phyloP scores from a whole-genome alignment of 2,888 invertebrate genomes.

The Dioctria linearis region DNA sequence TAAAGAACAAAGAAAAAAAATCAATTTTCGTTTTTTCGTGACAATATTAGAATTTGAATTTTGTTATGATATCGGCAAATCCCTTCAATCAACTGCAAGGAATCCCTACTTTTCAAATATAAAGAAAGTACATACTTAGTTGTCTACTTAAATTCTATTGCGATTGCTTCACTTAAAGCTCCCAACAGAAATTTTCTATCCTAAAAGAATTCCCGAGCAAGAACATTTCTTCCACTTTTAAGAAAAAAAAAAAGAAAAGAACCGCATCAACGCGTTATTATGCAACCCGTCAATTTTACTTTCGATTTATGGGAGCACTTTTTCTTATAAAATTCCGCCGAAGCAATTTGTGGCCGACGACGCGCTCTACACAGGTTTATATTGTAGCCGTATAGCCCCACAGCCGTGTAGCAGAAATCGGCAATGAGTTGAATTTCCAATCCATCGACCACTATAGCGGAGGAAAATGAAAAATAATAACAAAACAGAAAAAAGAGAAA shows the following conservation, averaged over 20 bases:
- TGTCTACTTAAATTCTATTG: too few species aligned
- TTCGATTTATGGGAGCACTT: conserved; percentile 60
- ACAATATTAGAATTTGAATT: too few species aligned
- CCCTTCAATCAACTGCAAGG: too few species aligned
- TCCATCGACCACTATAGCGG: conserved; percentile 43
- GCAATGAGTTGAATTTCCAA: conserved; percentile 48
- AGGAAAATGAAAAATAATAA: conserved; percentile 52
- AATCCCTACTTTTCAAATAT: too few species aligned
- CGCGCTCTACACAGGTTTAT: conserved; percentile 21
- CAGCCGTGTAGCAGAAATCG: conserved; percentile 41
- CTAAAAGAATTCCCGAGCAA: conserved; percentile 28
- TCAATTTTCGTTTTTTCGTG: too few species aligned
- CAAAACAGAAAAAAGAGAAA: conserved; percentile 45
- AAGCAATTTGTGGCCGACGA: conserved; percentile 43
- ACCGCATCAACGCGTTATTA: conserved; percentile 47
- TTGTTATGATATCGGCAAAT: too few species aligned
- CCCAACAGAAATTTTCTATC: conserved; percentile 39
- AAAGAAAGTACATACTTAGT: too few species aligned
- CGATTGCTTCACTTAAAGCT: conserved; percentile 26
- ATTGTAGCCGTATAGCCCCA: neutral
- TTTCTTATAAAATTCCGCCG: conserved; percentile 56
- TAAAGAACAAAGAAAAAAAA: too few species aligned
- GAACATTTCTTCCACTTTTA: conserved; percentile 39
- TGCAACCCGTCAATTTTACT: conserved; percentile 57
- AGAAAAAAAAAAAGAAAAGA: neutral